Evolutionary conservation across 2,888 invertebrate genomes (phyloP), one percentile per base, ranked within the genome.

Genomic region (Vesta saturnalis): DNA sequence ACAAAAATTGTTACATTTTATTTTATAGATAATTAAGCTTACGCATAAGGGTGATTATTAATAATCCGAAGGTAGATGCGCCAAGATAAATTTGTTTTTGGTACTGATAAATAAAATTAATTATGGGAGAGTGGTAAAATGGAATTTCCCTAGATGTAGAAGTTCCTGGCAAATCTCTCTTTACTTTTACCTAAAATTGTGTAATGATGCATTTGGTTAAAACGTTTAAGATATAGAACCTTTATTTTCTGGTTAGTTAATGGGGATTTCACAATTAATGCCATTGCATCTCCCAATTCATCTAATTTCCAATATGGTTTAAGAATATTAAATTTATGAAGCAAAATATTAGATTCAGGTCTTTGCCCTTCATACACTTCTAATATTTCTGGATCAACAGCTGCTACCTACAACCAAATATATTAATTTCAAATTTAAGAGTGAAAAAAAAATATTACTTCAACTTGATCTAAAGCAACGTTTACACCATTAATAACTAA

Each of bases 381-480:
- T 35, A 84, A 59, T 35, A 84, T 77, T 60, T 79, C 79, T n/a
- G 73, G 75, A 72, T 85, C 83, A 1, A 78, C 74, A 14, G 83
- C 74, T 46, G 68, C 70, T 16, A 81, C 81, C 83, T 83, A 70
- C 30, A 76, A 75, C 64, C 59, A 71, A 64, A 22, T 46, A 30
- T 54, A 73, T n/a, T 23, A 35, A 35, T 22, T 35, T 10, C 16
- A 56, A 63, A 18, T 21, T 43, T 15, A 22, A 57, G 1, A 19
- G 43, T 54, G n/a, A 19, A 30, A 14, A 18, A 23, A 18, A 18
- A 49, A 61, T 67, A 72, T 72, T 80, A 88, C 88, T 80, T 84
- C 81, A 54, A 90, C 80, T 78, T 88, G 85, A 65, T 87, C 84
- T 64, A 91, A 81, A 16, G 90, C 87, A 76, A 85, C 83, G 54